Evolutionary conservation across 2,888 invertebrate species (phyloP), one percentile per base, ranked within the genome.

Genomic region (Cheilosia grossa): DNA sequence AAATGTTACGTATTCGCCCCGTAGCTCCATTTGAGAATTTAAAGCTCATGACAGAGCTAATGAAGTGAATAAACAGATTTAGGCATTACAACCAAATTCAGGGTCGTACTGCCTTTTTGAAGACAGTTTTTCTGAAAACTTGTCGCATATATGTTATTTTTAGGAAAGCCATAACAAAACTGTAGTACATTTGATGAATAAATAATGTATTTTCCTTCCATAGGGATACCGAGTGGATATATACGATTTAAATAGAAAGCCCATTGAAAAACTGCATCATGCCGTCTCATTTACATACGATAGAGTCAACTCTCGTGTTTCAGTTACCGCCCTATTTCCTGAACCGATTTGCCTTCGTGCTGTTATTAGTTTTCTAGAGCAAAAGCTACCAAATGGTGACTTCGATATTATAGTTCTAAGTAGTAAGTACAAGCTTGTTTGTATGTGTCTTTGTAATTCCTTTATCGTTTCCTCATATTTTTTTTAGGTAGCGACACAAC

Each of bases 351-450:
- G 97, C 89, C 97, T 95, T 92, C 95, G 95, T 89, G 97, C 97
- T 72, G 94, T 94, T 17, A 95, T 98, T 64, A 94, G 94, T 89
- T 96, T 96, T 90, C 94, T 95, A 74, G 95, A 95, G 56, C 93
- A 94, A 82, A 94, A 95, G 89, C 92, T 98, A 89, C 96, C 96
- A 89, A 97, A 98, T 90, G 98, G 98, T 33, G 96, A 97, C 91
- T 98, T 98, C 89, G 97, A 97, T 92, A 96, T 98, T 89, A 96
- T 98, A 89, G 98, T 98, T 54, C 94, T 98, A 69, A 97, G 96
- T 89, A 95, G 97, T 97, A 92, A 93, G 95, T 93, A 73, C 58
- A 33, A 21, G 6, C 15, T 6, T 27, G 4, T 0, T 27, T 19
- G n/a, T 27, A 27, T 27, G 27, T 6, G 27, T 15, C n/a, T 24